Percentiles rank a stretch among this genome's conserved stretches.
phyloP scores from a whole-genome alignment of 2,113 vertebrate genomes.

The Hippocampus guttulatus region DNA sequence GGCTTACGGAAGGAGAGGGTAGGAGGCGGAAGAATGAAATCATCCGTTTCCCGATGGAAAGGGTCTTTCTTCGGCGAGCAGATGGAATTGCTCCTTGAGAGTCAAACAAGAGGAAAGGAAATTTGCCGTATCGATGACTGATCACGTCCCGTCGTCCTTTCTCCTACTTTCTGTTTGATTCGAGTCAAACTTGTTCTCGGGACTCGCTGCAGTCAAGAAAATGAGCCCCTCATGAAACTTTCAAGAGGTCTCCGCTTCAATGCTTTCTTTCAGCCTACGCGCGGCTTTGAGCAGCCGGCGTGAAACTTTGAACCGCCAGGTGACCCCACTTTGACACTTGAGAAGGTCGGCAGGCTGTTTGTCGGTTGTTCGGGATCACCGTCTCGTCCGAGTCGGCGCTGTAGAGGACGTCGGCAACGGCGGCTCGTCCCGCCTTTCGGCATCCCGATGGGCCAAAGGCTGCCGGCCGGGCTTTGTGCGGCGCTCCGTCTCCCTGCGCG shows the following conservation, averaged over 20 bases:
- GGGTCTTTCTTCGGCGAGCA: background rate
- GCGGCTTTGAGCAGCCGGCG: constrained; percentile 31
- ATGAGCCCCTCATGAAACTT: constrained; percentile 36
- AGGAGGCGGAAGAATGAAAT: background rate
- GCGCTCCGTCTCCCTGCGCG: constrained; percentile 5
- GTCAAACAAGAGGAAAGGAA: background rate
- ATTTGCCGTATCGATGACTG: background rate
- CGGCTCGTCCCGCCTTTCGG: too few species aligned
- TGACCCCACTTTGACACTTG: constrained; percentile 35
- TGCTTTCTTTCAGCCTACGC: background rate
- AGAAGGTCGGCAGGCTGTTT: too few species aligned
- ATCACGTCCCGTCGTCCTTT: background rate
- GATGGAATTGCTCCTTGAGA: background rate
- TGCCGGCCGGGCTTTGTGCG: constrained; percentile 6
- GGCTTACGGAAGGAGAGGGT: background rate
- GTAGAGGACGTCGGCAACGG: background rate
- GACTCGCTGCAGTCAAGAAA: constrained; percentile 3
- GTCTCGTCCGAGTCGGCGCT: background rate
- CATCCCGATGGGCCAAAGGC: constrained; percentile 25
- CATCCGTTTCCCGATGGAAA: background rate
- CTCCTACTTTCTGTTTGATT: too few species aligned
- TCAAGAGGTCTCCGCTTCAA: constrained; percentile 16
- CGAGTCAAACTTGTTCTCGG: background rate
- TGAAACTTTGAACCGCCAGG: constrained; percentile 12
- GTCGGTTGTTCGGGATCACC: too few species aligned